Evolutionary conservation across 2,888 invertebrate species (phyloP), one percentile per base, ranked within the genome.

Genomic region (Drosophila dives): DNA sequence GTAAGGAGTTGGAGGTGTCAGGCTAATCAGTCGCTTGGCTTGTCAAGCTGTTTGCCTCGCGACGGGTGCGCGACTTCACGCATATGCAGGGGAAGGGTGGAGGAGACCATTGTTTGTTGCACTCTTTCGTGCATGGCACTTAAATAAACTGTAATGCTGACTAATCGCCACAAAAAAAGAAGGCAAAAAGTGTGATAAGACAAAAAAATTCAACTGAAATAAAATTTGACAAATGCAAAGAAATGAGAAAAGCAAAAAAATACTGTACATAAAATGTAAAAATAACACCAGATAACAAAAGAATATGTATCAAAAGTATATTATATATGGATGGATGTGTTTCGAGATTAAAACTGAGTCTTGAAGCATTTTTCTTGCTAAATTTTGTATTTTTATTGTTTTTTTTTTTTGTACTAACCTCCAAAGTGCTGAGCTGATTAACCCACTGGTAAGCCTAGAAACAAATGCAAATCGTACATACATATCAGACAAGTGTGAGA

Each of bases 401-500:
- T 53, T 34, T 55, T 20, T 20, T 20, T 50, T 17, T 49, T 17
- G 53, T 83, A 80, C 83, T 83, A 83, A 80, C 83, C 80, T 83
- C 80, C 48, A 83, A 80, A 65, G 71, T 75, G 79, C 60, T 80
- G 72, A 83, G 76, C 76, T 80, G 83, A 80, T 80, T 80, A 72
- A 83, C 80, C 83, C 80, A 80, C 83, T 83, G 80, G 80, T 80
- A 83, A 79, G 79, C 79, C 83, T 80, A 83, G 76, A 80, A 80
- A 71, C 79, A 83, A 71, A 78, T 74, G 63, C 65, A 80, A 80
- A 79, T 68, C 68, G 65, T 53, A 81, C 61, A 67, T 17, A 76
- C 80, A 58, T 67, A 61, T 73, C 68, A 69, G 76, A 69, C 53
- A 67, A n/a, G 40, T 64, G 40, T 55, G 53, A 34, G 51, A 55